Percentiles rank a stretch among this genome's conserved stretches.
Evolutionary conservation across 2,113 vertebrate species (phyloP).

Genomic region (Antidorcas marsupialis): DNA sequence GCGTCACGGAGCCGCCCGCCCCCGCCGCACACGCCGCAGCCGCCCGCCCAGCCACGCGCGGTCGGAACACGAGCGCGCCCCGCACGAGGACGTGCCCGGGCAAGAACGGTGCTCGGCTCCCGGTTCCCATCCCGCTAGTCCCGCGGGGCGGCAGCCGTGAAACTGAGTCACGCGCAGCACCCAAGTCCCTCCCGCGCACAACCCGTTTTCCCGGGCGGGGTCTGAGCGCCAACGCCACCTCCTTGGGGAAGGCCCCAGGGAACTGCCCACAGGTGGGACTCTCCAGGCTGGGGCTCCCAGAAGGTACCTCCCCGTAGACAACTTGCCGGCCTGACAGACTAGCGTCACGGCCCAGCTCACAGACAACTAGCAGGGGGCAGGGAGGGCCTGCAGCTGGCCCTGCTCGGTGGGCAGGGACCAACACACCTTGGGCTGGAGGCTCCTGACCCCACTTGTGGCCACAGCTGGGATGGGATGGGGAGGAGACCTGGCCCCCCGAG

Average conservation of each 20-base stretch:
- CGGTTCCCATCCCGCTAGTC: too few relatives aligned
- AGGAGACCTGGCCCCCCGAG: not conserved
- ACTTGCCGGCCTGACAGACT: not conserved
- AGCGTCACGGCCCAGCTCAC: not conserved
- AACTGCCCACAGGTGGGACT: not conserved
- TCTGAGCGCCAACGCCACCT: not conserved
- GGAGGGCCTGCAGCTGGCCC: not conserved
- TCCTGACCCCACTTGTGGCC: not conserved
- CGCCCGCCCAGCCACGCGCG: not conserved
- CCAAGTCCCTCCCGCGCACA: too few relatives aligned
- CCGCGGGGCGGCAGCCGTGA: not conserved
- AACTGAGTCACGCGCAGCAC: not conserved
- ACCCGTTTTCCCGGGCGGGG: not conserved
- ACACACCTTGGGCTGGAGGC: not conserved
- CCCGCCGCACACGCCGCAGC: not conserved
- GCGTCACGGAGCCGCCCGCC: constrained; percentile 57
- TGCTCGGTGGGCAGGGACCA: not conserved
- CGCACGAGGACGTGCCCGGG: not conserved
- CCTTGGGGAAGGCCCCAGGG: not conserved
- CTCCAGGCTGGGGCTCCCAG: not conserved
- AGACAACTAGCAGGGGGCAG: not conserved
- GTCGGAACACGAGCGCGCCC: constrained; percentile 23
- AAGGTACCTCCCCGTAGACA: not conserved
- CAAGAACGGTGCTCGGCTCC: not conserved
- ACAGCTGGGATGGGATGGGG: not conserved